Evolutionary conservation across 2,797 vertebrate genomes (phyloP), one percentile per base, ranked within the genome.

Genomic region (Falco cherrug): DNA sequence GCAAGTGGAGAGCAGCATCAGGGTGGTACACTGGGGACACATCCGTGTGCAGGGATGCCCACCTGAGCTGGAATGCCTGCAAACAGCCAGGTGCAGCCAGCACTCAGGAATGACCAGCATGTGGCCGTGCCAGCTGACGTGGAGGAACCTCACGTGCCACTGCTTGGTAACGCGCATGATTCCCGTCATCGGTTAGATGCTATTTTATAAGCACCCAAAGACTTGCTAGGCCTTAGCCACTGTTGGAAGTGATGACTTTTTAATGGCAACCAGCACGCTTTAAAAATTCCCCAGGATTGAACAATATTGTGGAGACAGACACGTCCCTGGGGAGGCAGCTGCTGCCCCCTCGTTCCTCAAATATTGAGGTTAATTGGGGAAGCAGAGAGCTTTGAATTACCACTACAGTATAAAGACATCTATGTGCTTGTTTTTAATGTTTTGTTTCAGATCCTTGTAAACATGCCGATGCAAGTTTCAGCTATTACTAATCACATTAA

Each of bases 201-300:
- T 80, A 1, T 87, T 96, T 96, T 92, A 90, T 94, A 80, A 88
- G 90, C 53, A 64, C 87, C 76, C 76, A 64, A 93, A 83, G 64
- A 15, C 74, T 83, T 33, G 41, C 94, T 71, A 50, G 57, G 67
- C 83, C 80, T 69, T 41, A 94, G 96, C 96, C 96, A 93, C 69
- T 84, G 91, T 91, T 21, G 51, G 83, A 87, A 96, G 94, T 86
- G 93, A 93, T 86, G 96, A 95, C 53, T 96, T 96, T 96, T 96
- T 94, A 79, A 96, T 61, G 90, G 87, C 94, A 96, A 81, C 33
- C 69, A 89, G 79, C 73, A 33, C 0, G 2, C 68, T 24, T 16
- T 81, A 94, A 87, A 64, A 94, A 78, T 91, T 94, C 96, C 94
- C 92, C 6, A 14, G 78, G 84, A 84, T 20, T 79, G 93, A 92